Evolutionary conservation across 2,888 invertebrate species (phyloP).

Genomic region (Clunio marinus): DNA sequence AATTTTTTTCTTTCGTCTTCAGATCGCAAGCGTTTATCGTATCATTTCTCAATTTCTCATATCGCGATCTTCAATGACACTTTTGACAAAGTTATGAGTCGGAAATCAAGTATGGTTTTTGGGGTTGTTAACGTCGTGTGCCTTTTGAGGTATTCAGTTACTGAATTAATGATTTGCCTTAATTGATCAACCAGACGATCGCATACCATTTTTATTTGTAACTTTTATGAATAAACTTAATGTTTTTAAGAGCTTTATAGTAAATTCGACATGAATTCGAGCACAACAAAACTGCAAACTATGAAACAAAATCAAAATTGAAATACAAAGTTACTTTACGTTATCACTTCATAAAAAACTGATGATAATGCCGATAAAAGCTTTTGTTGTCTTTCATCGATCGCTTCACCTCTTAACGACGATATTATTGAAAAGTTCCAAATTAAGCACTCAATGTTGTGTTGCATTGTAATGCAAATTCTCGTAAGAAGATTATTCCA

Average conservation of each 20-base stretch:
- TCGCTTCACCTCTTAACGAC: constrained; percentile 9
- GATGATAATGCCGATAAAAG: constrained; percentile 13
- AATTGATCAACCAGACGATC: too few species aligned
- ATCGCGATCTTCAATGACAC: not conserved
- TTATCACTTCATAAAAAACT: constrained; percentile 34
- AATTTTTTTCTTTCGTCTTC: constrained; percentile 25
- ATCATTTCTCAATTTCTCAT: not conserved
- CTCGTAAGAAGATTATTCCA: constrained; percentile 36
- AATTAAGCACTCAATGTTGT: constrained; percentile 31
- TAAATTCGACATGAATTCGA: too few species aligned
- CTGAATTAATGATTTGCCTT: not conserved
- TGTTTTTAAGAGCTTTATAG: too few species aligned
- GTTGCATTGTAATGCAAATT: constrained; percentile 36
- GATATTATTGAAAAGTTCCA: constrained; percentile 29
- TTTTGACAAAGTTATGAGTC: not conserved
- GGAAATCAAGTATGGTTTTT: not conserved
- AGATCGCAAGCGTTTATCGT: not conserved
- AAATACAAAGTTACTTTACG: not conserved
- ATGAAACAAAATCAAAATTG: too few species aligned
- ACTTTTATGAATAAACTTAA: not conserved
- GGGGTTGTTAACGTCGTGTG: constrained; percentile 29
- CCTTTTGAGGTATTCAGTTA: not conserved
- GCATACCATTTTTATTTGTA: not conserved
- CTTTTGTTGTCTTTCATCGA: not conserved
- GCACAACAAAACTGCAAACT: too few species aligned